phyloP scores from a whole-genome alignment of 2,888 invertebrate genomes.

The Xestobium rufovillosum region DNA sequence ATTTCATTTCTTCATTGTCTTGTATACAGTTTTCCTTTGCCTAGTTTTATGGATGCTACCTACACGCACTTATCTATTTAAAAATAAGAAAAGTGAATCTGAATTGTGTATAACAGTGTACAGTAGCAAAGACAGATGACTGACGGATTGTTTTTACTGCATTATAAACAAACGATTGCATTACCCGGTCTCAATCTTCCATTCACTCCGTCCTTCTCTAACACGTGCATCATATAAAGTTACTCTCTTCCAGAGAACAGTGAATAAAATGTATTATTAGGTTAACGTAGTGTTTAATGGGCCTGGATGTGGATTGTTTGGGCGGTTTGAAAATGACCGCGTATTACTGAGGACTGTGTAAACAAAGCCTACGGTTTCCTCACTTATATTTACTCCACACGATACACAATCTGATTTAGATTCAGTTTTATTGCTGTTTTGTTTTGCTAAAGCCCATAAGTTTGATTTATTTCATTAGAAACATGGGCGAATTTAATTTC shows the following conservation, averaged over 20 bases:
- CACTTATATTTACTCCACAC: slow-evolving; percentile 15
- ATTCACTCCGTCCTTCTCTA: not conserved
- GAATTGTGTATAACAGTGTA: slow-evolving; percentile 37
- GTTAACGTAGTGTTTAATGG: slow-evolving; percentile 36
- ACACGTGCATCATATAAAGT: not conserved
- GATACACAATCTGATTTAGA: slow-evolving; percentile 13
- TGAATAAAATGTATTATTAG: slow-evolving; percentile 38
- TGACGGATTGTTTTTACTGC: slow-evolving; percentile 44
- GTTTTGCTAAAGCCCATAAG: slow-evolving; percentile 2
- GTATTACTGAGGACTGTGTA: slow-evolving; percentile 25
- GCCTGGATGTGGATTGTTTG: slow-evolving; percentile 31
- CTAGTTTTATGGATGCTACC: too few species aligned
- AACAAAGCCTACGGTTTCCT: slow-evolving; percentile 20
- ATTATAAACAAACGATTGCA: slow-evolving; percentile 40
- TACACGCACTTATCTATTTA: too few species aligned
- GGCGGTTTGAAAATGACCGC: slow-evolving; percentile 27
- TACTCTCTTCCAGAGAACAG: slow-evolving; percentile 18
- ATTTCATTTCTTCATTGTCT: too few species aligned
- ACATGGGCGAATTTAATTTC: too few species aligned
- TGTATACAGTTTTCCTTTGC: too few species aligned
- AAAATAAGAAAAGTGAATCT: too few species aligned
- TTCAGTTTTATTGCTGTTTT: slow-evolving; percentile 17
- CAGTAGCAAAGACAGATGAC: slow-evolving; percentile 44
- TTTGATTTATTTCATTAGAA: slow-evolving; percentile 2
- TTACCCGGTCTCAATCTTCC: slow-evolving; percentile 12